A percentile compares a stretch with the other conserved stretches of the same genome.
Conservation (phyloP, 2,888 invertebrate species). For the Cistogaster globosa region DNA sequence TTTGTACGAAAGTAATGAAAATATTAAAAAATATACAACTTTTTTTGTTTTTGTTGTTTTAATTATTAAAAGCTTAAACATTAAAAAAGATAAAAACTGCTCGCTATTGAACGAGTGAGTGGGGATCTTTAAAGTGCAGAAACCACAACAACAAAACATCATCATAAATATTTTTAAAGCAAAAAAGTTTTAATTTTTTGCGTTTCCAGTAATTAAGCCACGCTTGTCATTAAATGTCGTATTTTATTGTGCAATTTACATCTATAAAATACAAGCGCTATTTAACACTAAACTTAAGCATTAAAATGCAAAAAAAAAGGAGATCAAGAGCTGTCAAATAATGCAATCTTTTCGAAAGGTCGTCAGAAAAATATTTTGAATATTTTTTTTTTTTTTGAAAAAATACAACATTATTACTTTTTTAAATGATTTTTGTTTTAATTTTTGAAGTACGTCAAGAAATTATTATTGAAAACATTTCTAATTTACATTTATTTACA, state of each 20-base stretch:
- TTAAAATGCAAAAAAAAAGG: not conserved
- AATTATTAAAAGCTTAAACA: conserved; percentile 62
- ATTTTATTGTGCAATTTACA: conserved; percentile 58
- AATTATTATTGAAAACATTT: too few species aligned
- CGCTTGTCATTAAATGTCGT: conserved; percentile 65
- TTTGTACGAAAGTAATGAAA: conserved; percentile 37
- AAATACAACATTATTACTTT: too few species aligned
- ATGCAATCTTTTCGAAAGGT: not conserved
- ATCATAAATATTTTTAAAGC: conserved; percentile 37
- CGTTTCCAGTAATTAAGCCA: conserved; percentile 62
- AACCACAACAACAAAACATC: conserved; percentile 45
- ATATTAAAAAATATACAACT: conserved; percentile 18
- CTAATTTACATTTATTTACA: too few species aligned
- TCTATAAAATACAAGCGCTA: conserved; percentile 38
- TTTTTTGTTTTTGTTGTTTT: conserved; percentile 6
- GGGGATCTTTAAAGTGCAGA: conserved; percentile 27
- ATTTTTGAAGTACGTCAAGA: too few species aligned
- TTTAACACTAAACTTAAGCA: conserved; percentile 26
- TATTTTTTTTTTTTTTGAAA: too few species aligned
- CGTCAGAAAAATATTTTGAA: too few species aligned
- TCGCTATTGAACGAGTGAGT: conserved; percentile 1
- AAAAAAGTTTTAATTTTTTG: conserved; percentile 28
- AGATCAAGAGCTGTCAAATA: not conserved
- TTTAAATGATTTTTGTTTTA: too few species aligned
- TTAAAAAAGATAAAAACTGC: conserved; percentile 49